These are phyloP conservation scores for Rhynchopsitta pachyrhyncha DNA, from an alignment of 2,113 vertebrate species.

Conservation along the genomic window DNA sequence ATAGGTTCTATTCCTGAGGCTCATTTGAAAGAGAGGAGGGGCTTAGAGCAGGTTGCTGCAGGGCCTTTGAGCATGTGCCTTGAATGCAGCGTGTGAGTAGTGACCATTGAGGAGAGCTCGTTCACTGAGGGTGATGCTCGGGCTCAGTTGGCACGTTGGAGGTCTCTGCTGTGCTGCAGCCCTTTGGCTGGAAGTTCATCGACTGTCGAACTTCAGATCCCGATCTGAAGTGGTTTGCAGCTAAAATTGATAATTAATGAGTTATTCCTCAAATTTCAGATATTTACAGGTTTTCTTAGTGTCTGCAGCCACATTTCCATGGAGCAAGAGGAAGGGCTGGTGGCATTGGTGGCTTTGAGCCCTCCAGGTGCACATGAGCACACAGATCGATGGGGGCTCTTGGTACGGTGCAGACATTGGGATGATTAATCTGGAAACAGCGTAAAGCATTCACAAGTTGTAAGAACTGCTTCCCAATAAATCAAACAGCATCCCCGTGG, in stretches of 20 bases:
- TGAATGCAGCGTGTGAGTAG: fast-evolving
- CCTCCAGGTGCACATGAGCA: neutral
- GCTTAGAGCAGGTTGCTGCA: neutral
- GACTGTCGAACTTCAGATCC: neutral
- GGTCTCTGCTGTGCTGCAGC: fast-evolving
- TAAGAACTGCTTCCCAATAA: conserved; percentile 78
- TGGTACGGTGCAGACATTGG: neutral
- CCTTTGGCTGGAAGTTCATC: neutral
- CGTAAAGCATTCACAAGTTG: conserved; percentile 74
- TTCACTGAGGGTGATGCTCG: neutral
- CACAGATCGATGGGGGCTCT: neutral
- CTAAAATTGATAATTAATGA: conserved; percentile 22
- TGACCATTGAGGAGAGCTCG: neutral
- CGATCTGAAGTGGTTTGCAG: neutral
- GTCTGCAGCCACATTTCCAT: neutral
- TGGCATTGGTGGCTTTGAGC: neutral
- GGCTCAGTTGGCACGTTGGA: neutral
- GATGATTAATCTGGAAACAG: conserved; percentile 73
- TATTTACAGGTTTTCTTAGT: neutral
- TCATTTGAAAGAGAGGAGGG: neutral
- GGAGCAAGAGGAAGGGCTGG: neutral
- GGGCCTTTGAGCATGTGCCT: neutral
- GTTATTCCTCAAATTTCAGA: neutral
- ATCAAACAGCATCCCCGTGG: conserved; percentile 71
- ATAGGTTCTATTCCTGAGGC: conserved; percentile 40